phyloP scores from a whole-genome alignment of 2,888 invertebrate species.

The Lordiphosa andalusiaca region DNA sequence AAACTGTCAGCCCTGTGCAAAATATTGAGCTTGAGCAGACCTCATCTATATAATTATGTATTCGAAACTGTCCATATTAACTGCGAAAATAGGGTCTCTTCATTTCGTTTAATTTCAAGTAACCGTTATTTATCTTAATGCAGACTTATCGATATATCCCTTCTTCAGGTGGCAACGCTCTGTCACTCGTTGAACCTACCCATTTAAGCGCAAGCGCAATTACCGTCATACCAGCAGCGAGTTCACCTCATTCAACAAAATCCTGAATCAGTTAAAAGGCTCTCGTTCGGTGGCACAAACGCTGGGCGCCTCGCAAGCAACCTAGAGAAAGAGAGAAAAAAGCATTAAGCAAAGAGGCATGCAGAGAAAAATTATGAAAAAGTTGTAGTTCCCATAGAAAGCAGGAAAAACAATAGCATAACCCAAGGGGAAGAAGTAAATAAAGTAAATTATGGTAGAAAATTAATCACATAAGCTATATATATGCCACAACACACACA shows the following conservation, averaged over 20 bases:
- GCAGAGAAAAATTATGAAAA: slow-evolving; percentile 39
- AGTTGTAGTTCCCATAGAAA: slow-evolving; percentile 28
- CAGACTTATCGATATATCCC: no score
- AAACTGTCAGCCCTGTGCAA: no score
- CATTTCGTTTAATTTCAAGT: no score
- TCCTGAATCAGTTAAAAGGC: slow-evolving; percentile 57
- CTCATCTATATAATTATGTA: no score
- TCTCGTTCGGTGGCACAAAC: slow-evolving; percentile 70
- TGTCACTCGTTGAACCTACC: slow-evolving; percentile 28
- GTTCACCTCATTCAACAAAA: slow-evolving; percentile 63
- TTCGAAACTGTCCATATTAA: no score
- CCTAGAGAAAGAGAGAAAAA: no score
- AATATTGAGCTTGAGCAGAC: no score
- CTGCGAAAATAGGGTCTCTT: no score
- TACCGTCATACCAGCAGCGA: slow-evolving; percentile 51
- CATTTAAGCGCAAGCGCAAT: slow-evolving; percentile 42
- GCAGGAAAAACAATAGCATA: slow-evolving; percentile 26
- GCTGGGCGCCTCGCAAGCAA: slow-evolving; percentile 57
- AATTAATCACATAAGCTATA: neutral
- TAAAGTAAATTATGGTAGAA: slow-evolving; percentile 10
- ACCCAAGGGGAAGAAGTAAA: slow-evolving; percentile 22
- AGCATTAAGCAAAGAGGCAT: slow-evolving; percentile 35
- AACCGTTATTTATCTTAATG: no score
- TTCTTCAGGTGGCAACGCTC: no score
- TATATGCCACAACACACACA: slow-evolving; percentile 16